Conservation (phyloP, 2,797 vertebrate genomes). For the Cygnus olor region DNA sequence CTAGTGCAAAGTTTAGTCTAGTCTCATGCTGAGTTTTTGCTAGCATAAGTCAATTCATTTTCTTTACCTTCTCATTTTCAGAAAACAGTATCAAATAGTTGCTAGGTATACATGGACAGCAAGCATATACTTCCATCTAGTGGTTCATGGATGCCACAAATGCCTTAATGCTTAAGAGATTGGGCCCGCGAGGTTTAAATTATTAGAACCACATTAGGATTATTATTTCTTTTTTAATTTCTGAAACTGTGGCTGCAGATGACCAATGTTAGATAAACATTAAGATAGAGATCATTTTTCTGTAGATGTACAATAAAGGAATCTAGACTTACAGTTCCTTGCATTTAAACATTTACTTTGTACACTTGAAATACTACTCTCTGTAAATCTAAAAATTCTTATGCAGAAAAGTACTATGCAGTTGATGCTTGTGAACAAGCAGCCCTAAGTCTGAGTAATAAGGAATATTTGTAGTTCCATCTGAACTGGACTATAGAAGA, state of each 20-base stretch:
- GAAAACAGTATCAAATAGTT: not conserved
- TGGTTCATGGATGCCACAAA: slow-evolving; percentile 19
- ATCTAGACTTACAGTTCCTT: not conserved
- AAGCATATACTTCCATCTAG: slow-evolving; percentile 75
- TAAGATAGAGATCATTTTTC: not conserved
- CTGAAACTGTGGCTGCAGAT: not conserved
- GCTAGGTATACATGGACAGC: not conserved
- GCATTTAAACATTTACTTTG: not conserved
- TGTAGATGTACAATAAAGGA: not conserved
- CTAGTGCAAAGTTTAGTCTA: not conserved
- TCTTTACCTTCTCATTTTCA: not conserved
- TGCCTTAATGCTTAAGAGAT: not conserved
- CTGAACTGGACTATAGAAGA: not conserved
- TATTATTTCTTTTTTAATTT: not conserved
- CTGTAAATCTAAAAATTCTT: not conserved
- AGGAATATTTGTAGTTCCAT: not conserved
- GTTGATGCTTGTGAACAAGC: not conserved
- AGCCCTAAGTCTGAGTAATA: not conserved
- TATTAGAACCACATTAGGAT: not conserved
- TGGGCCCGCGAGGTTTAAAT: not conserved
- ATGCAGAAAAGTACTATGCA: not conserved
- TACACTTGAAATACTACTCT: not conserved
- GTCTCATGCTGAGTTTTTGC: not conserved
- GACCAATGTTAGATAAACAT: not conserved
- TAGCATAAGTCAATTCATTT: not conserved